Evolutionary conservation across 2,113 vertebrate genomes (phyloP), one percentile per base, ranked within the genome.

Genomic region (Kryptolebias marmoratus): DNA sequence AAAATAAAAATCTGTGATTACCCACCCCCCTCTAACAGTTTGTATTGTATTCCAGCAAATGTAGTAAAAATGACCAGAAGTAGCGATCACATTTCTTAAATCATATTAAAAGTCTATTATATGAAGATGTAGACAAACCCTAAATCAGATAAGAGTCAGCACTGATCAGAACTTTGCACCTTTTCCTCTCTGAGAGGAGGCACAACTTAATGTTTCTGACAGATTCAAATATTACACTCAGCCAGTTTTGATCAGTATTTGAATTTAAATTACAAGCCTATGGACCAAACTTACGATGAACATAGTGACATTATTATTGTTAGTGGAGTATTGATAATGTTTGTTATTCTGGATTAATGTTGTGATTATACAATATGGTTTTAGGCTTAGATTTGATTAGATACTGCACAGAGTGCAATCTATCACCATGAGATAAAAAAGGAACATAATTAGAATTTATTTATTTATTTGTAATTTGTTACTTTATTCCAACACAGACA

Each of bases 221-320:
- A 49, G 36, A 12, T 15, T 22, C 56, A 48, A 66, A 69, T 61
- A 71, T 45, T 31, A 31, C 14, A 48, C n/a, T 10, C 18, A 36
- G 16, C 5, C n/a, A n/a, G 18, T 12, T 14, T 42, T 7, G 15
- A 49, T 30, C 52, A 32, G 44, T 56, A 3, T 58, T 53, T 18
- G 11, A 30, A 11, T 79, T 32, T 70, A 57, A 4, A 50, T 76
- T 76, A 73, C 71, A 76, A 62, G 77, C 72, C 73, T 32, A 28
- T 36, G 75, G 45, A 64, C 57, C 70, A 60, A 82, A 75, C 36
- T 57, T 9, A 75, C 13, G 18, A 32, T 65, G 50, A 15, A 15
- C 3, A 61, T 53, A 47, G 48, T 70, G n/a, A 59, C 47, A 44
- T 53, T 48, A 30, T 14, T 15, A 14, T 22, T 49, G 44, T 54